A percentile compares a stretch with the other conserved stretches of the same genome.
Evolutionary conservation across 1,140 invertebrate genomes (phyloP).

Genomic region (Mamestra configurata): DNA sequence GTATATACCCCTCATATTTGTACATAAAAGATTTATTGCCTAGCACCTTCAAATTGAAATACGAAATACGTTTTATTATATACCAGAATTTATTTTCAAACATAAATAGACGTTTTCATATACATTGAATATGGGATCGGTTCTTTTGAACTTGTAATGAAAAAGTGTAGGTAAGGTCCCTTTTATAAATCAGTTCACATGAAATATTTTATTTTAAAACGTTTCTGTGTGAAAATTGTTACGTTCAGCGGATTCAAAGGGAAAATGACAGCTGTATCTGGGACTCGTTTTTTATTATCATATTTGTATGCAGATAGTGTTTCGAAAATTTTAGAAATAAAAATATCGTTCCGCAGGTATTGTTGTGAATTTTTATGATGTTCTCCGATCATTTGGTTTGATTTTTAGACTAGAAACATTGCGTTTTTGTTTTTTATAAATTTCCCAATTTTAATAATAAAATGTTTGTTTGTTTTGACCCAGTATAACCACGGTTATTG

Average conservation of each 20-base stretch:
- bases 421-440: background rate
- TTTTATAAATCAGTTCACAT: slow-evolving; percentile 21
- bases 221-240: slow-evolving; percentile 1
- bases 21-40: slow-evolving; percentile 11
- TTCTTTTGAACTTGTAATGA: slow-evolving; percentile 12
- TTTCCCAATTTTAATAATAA: background rate
- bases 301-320: slow-evolving; percentile 17
- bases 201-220: slow-evolving; percentile 21
- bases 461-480: background rate
- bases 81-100: background rate
- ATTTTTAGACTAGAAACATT: background rate
- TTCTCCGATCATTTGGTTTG: slow-evolving; percentile 2
- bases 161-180: slow-evolving; percentile 18
- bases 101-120: slow-evolving; percentile 8
- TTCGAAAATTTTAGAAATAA: slow-evolving; percentile 15
- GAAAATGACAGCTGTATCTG: slow-evolving; percentile 19
- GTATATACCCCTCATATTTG: background rate
- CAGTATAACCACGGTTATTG: background rate
- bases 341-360: background rate
- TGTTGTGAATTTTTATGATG: background rate
- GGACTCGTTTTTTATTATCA: background rate
- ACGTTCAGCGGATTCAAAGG: background rate
- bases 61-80: slow-evolving; percentile 14
- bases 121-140: slow-evolving; percentile 16
- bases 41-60: background rate